Base-by-base conservation (phyloP, 1,140 invertebrate genomes). In the Mercenaria mercenaria region DNA sequence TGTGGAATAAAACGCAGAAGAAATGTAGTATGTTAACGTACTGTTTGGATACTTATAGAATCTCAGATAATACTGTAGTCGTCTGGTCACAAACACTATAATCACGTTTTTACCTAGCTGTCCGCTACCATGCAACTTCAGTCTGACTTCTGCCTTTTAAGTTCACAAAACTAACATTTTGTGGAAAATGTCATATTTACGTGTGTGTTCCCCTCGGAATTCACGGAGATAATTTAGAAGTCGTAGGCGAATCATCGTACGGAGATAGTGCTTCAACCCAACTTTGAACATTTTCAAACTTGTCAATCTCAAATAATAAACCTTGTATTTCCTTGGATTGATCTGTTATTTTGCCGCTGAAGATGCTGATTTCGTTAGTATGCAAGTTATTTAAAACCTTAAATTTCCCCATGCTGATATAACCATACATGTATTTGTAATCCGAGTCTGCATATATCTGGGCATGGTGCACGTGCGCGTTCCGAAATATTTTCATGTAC, bases 401-500 rank as follows among this genome's bases (percentile, higher is more conserved):
- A 41, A 52, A 61, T 34, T 82, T 82, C 39, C 79, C 15, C 32
- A 82, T 20, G 41, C 79, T 82, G 29, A 82, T 56, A n/a, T 39
- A 61, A 13, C 79, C 50, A 26, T 56, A 41, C 79, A 56, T 50
- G 6, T 32, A 50, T 20, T 59, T 26, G 52, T 61, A 82, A 50
- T 64, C 29, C 13, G 34, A 32, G 52, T 82, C 79, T 0, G 79
- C 39, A 34, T 82, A 82, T 8, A 82, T 61, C 34, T 82, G 79
- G 20, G 79, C 79, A 41, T 82, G 79, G 18, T 82, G 79, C 32
- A 64, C 79, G 56, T 82, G 64, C 11, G 13, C 26, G 56, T 64
- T 82, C n/a, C 59, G n/a, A 32, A 64, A 56, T 18, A 82, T 32
- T 59, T 64, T 82, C 52, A 82, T 82, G 37, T 61, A 82, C 26